Evolutionary conservation across 2,797 vertebrate genomes (phyloP), one percentile per base, ranked within the genome.

Genomic region (Spatula versicolor): DNA sequence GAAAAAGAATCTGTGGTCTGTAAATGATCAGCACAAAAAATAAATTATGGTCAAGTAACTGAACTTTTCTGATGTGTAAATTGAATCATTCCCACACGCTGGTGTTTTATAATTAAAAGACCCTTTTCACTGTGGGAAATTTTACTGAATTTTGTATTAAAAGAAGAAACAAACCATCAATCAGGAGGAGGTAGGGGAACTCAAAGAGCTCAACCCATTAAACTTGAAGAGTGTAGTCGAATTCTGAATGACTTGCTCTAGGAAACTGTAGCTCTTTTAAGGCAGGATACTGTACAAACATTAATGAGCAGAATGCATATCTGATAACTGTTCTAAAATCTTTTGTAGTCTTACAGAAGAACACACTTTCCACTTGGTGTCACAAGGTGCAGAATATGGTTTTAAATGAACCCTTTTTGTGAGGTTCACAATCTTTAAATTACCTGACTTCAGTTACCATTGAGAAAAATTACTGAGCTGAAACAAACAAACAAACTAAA

Each of bases 61-160:
- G 85, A 95, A 87, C 85, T 96, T 97, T 97, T 95, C 94, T 93
- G 87, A 96, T 92, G 64, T 97, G 95, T 97, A 98, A 97, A 97
- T 97, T 89, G 90, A 95, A 93, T 95, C 93, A 93, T 93, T 97
- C 89, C 79, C 94, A 96, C 85, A 95, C 64, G 91, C 84, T 96
- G 90, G 69, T 95, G 92, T 97, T 97, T 97, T 95, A 92, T 96
- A 97, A 96, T 97, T 96, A 98, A 98, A 97, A 97, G 91, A 73
- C 69, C 79, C 93, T 97, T 97, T 95, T 92, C 95, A 96, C 89
- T 75, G 86, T 94, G 93, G 75, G 94, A 95, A 94, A 88, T 97
- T 97, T 94, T 95, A 88, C 88, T 96, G 93, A 97, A 96, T 95
- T 97, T 97, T 88, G 33, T 93, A 95, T 97, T 97, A 93, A 95